Conservation (phyloP, 2,888 invertebrate species). For the Nemoura dubitans region DNA sequence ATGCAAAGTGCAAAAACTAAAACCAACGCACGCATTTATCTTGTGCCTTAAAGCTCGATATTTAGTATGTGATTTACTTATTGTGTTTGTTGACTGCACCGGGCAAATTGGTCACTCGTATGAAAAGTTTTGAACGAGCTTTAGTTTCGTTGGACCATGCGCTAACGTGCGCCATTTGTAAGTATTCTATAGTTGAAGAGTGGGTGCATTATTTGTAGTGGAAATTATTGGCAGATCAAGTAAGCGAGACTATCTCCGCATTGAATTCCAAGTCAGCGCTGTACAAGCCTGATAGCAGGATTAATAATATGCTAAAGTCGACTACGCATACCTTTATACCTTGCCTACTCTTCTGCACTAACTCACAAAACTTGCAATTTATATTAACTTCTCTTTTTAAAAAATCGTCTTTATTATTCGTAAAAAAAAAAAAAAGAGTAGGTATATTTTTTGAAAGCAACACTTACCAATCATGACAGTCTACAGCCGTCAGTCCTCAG, state of each 20-base stretch:
- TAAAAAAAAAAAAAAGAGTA: neutral
- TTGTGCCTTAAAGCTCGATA: too few relatives aligned
- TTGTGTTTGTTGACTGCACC: too few relatives aligned
- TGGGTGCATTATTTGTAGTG: neutral
- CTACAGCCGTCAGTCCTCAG: neutral
- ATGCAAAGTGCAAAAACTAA: too few relatives aligned
- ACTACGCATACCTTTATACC: neutral
- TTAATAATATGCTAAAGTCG: neutral
- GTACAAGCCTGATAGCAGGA: neutral
- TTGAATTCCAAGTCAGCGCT: neutral
- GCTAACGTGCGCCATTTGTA: too few relatives aligned
- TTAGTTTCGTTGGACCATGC: too few relatives aligned
- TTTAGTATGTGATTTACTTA: too few relatives aligned
- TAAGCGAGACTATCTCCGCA: neutral
- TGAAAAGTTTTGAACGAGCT: too few relatives aligned
- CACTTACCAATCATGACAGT: neutral
- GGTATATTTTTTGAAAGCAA: neutral
- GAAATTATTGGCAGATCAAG: neutral
- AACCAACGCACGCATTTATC: too few relatives aligned
- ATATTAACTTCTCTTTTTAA: neutral
- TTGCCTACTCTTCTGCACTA: conserved; percentile 10
- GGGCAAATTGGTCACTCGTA: too few relatives aligned
- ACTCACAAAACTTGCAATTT: conserved; percentile 15
- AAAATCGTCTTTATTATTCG: conserved; percentile 10
- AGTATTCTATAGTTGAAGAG: neutral